phyloP scores from a whole-genome alignment of 1,140 invertebrate genomes.

The Leptopilina clavipes region DNA sequence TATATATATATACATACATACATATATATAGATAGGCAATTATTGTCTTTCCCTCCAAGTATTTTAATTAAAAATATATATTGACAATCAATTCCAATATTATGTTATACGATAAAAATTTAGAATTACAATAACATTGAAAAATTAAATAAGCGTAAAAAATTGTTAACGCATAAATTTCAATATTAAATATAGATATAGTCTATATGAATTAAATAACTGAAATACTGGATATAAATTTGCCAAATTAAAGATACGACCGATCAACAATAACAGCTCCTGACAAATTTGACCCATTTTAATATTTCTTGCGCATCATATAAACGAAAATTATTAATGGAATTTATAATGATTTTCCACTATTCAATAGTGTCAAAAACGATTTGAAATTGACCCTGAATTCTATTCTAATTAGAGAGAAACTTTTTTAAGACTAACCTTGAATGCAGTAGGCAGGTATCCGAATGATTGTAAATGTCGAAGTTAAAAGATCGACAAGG shows the following conservation, averaged over 20 bases:
- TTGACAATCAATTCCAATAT: too few species aligned
- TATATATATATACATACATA: constrained; percentile 11
- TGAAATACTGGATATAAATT: background rate
- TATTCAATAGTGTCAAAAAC: background rate
- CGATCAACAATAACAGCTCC: constrained; percentile 3
- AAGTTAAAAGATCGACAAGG: background rate
- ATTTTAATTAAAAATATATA: too few species aligned
- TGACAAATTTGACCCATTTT: constrained; percentile 26
- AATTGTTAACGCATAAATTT: too few species aligned
- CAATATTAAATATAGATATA: too few species aligned
- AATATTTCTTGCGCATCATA: constrained; percentile 38
- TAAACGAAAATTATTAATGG: constrained; percentile 28
- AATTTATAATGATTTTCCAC: background rate
- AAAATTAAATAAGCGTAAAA: background rate
- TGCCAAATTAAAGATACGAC: background rate
- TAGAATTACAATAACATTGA: too few species aligned
- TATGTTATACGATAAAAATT: too few species aligned
- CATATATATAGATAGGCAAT: background rate
- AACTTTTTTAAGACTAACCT: constrained; percentile 14
- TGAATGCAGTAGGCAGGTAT: background rate
- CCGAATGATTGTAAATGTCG: constrained; percentile 6
- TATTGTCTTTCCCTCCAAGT: background rate
- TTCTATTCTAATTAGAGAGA: constrained; percentile 27
- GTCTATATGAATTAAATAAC: background rate
- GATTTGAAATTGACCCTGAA: constrained; percentile 24